Base-by-base conservation (phyloP, 2,113 vertebrate genomes). In the Aegithalos caudatus region DNA sequence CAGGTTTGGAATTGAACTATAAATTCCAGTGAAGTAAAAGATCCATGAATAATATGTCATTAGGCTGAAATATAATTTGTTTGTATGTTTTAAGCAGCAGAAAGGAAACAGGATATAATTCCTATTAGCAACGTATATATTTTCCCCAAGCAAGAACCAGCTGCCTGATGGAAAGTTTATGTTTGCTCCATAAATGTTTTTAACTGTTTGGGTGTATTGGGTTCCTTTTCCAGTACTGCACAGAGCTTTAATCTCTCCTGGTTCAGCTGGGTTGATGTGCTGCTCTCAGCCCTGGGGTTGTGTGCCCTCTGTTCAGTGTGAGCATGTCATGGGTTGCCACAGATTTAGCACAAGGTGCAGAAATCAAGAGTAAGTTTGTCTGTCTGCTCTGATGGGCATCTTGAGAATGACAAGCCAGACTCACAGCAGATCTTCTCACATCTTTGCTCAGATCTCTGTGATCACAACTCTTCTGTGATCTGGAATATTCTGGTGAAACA, bases 61-160 rank as follows among this genome's bases (percentile, higher is more conserved):
- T 81, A 92, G 80, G 14, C 94, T 89, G 88, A 94, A 95, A 88
- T 74, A 79, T 81, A 84, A 97, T 95, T 94, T 96, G 94, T 95
- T 94, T 97, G 86, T 95, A 64, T 95, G 86, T 86, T 94, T 93
- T 71, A 91, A 95, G 96, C 77, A 94, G 91, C 50, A 94, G 91
- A 92, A 92, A 94, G 91, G 94, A 95, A 96, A 81, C 86, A 67
- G 91, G 86, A 88, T 92, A 91, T 88, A 96, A 94, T 94, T 94
- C 77, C 91, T 95, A 67, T 89, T 94, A 96, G 86, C 73, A 94
- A 86, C 7, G 3, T 96, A 89, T 88, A 86, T 91, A 88, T 95
- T 95, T 93, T 94, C 61, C 86, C 69, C n/a, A 64, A 94, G 72
- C 86, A 91, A 83, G 92, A 86, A 56, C 80, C 91, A 94, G 86